Evolutionary conservation across 2,113 vertebrate genomes (phyloP).

Genomic region (Mus musculus): DNA sequence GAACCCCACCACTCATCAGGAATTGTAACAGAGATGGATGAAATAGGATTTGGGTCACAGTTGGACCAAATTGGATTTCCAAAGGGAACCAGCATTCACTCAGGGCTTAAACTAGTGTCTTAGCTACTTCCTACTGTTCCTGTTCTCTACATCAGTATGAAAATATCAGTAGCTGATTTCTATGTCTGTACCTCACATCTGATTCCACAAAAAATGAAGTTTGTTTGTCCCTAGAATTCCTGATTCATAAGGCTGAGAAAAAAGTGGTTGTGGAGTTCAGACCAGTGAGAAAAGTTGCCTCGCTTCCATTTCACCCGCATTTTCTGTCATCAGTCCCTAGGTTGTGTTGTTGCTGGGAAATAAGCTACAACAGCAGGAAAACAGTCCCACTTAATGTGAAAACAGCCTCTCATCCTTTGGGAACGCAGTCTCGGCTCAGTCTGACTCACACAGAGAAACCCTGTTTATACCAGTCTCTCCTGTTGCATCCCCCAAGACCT

Average conservation of each 20-base stretch:
- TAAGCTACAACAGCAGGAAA: not conserved
- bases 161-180: not conserved
- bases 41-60: not conserved
- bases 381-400: not conserved
- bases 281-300: slow-evolving; percentile 7
- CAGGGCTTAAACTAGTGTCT: not conserved
- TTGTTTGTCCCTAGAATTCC: slow-evolving; percentile 10
- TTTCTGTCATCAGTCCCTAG: not conserved
- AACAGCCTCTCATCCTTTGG: slow-evolving; percentile 9
- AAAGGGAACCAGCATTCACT: not conserved
- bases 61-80: not conserved
- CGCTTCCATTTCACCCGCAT: not conserved
- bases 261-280: not conserved
- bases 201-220: not conserved
- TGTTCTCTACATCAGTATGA: not conserved
- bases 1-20: not conserved
- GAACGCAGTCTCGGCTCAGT: not conserved
- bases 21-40: not conserved
- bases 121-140: not conserved
- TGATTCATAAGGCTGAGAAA: slow-evolving; percentile 11
- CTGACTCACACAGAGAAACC: slow-evolving; percentile 16
- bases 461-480: not conserved
- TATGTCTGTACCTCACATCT: not conserved
- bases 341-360: slow-evolving; percentile 9
- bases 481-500: not conserved